Conservation (phyloP, 2,113 vertebrate genomes). For the Gallinago undulata region DNA sequence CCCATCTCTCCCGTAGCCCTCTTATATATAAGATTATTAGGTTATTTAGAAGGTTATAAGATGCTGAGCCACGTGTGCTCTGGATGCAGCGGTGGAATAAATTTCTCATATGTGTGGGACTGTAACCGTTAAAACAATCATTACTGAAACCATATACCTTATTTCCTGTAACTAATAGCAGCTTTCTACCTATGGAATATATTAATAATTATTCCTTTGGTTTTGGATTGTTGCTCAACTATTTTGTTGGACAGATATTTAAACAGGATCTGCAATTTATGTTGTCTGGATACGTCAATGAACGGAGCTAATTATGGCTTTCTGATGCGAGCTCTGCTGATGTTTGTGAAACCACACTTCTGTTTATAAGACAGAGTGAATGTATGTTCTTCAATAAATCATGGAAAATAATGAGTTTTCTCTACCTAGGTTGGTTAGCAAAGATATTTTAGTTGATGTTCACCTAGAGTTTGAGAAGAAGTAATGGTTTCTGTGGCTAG, state of each 20-base stretch:
- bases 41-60: background rate
- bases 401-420: constrained; percentile 39
- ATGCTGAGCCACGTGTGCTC: constrained; percentile 21
- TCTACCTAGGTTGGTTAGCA: constrained; percentile 12
- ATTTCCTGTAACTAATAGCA: constrained; percentile 69
- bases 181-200: constrained; percentile 66
- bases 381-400: constrained; percentile 18
- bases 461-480: background rate
- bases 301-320: constrained; percentile 26
- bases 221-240: constrained; percentile 63
- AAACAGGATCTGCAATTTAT: constrained; percentile 30
- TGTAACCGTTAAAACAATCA: constrained; percentile 64
- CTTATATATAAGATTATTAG: too few relatives aligned
- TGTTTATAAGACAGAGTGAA: background rate
- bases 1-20: too few relatives aligned
- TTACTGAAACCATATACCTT: constrained; percentile 70
- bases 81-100: constrained; percentile 60
- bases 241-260: constrained; percentile 64
- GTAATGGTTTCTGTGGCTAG: background rate
- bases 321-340: constrained; percentile 28
- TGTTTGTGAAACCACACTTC: constrained; percentile 45
- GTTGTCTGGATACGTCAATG: constrained; percentile 33
- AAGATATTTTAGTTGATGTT: background rate
- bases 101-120: constrained; percentile 75
- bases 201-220: constrained; percentile 59